These are phyloP conservation scores for Limnothrissa miodon DNA, from an alignment of 2,113 vertebrate genomes.

Conservation along the genomic window DNA sequence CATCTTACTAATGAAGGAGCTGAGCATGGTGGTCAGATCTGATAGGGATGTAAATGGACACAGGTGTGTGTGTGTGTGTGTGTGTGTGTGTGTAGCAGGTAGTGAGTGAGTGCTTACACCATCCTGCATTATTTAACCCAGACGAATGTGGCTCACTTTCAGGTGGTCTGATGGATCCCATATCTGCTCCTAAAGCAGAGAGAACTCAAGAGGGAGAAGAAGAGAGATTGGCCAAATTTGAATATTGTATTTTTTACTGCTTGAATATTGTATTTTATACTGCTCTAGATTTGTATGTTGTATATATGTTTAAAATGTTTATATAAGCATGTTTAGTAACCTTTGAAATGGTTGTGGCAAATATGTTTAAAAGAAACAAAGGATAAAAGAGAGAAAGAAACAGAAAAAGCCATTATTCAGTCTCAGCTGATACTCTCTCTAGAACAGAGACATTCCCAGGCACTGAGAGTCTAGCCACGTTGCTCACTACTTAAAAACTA, in stretches of 20 bases:
- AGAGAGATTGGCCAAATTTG: not conserved
- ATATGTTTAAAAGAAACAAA: not conserved
- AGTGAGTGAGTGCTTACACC: constrained; percentile 15
- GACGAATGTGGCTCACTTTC: constrained; percentile 45
- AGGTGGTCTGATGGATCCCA: constrained; percentile 6
- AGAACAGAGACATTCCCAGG: not conserved
- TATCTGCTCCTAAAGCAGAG: not conserved
- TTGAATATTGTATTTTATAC: not conserved
- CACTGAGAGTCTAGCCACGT: constrained; percentile 5
- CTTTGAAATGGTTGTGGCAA: not conserved
- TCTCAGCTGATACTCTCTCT: not conserved
- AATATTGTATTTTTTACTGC: not conserved
- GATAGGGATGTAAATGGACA: constrained; percentile 11
- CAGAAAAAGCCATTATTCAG: not conserved
- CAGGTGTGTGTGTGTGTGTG: not conserved
- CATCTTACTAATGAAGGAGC: constrained; percentile 32
- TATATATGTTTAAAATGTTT: not conserved
- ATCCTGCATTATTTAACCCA: constrained; percentile 49
- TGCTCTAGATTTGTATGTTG: not conserved
- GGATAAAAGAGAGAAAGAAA: not conserved
- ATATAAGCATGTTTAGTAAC: not conserved
- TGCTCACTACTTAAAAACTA: not conserved
- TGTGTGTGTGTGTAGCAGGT: constrained; percentile 16
- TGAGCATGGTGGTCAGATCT: constrained; percentile 33
- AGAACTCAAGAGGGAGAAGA: not conserved